These are phyloP conservation scores for Atta texana DNA, from an alignment of 1,140 invertebrate species.

Conservation along the genomic window DNA sequence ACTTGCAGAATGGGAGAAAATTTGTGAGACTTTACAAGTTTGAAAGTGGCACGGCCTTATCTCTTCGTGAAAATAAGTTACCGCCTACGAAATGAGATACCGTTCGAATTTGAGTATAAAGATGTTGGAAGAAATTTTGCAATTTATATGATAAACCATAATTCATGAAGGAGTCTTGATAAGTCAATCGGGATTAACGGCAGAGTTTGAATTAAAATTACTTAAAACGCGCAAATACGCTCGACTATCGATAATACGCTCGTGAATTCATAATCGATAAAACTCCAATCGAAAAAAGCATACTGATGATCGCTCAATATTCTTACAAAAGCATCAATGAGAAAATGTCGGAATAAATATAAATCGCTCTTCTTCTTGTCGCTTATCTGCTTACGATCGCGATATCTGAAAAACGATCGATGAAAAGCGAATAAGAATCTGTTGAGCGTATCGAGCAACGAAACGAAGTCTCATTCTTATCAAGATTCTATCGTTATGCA, in stretches of 20 bases:
- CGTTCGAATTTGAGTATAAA: constrained; percentile 9
- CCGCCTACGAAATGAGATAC: constrained; percentile 1
- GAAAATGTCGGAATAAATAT: constrained; percentile 24
- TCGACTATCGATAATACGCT: background rate
- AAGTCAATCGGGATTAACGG: constrained; percentile 8
- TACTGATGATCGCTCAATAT: background rate
- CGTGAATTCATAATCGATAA: background rate
- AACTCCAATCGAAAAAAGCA: background rate
- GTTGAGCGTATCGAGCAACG: background rate
- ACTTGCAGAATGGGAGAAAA: background rate
- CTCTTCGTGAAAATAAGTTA: constrained; percentile 25
- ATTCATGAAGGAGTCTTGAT: background rate
- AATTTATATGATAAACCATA: constrained; percentile 13
- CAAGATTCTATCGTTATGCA: constrained; percentile 35
- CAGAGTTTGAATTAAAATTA: background rate
- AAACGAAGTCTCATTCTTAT: constrained; percentile 25
- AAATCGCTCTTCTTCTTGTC: constrained; percentile 2
- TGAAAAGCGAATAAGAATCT: background rate
- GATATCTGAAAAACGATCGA: constrained; percentile 10
- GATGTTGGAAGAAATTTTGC: constrained; percentile 17
- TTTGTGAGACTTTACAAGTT: background rate
- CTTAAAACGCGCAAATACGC: background rate
- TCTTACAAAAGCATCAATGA: background rate
- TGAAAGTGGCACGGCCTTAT: background rate
- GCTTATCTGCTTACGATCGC: constrained; percentile 20